These are phyloP conservation scores for Eumacrocentrus americanus DNA, from an alignment of 2,888 invertebrate genomes.

Conservation along the genomic window DNA sequence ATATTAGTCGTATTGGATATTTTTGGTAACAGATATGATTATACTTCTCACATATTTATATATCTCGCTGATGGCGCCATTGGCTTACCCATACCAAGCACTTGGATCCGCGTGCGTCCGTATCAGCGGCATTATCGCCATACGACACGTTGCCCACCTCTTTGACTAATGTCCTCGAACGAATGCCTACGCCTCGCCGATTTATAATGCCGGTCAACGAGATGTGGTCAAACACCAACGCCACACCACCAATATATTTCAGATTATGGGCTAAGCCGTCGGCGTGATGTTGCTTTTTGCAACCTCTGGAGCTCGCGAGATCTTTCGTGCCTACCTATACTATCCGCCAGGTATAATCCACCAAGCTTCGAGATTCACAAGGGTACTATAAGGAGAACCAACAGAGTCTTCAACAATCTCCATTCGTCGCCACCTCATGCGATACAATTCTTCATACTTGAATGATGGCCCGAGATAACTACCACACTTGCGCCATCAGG, in stretches of 20 bases:
- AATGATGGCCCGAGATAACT: too few relatives aligned
- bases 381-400: too few relatives aligned
- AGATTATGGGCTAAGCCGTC: conserved; percentile 54
- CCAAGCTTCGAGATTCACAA: too few relatives aligned
- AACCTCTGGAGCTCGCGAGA: not conserved
- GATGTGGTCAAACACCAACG: conserved; percentile 60
- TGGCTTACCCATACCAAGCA: not conserved
- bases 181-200: conserved; percentile 61
- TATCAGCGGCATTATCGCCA: conserved; percentile 47
- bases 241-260: conserved; percentile 58
- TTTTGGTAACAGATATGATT: too few relatives aligned
- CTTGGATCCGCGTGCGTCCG: not conserved
- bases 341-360: not conserved
- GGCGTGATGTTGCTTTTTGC: conserved; percentile 4
- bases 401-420: not conserved
- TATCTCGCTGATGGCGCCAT: not conserved
- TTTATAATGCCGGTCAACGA: conserved; percentile 61
- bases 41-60: not conserved
- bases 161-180: conserved; percentile 62
- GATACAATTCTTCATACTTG: not conserved
- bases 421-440: not conserved
- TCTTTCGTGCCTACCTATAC: not conserved
- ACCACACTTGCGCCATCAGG: too few relatives aligned
- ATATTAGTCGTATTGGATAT: too few relatives aligned
- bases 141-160: conserved; percentile 34